Evolutionary conservation across 2,113 vertebrate genomes (phyloP).

Genomic region (Diadophis punctatus): DNA sequence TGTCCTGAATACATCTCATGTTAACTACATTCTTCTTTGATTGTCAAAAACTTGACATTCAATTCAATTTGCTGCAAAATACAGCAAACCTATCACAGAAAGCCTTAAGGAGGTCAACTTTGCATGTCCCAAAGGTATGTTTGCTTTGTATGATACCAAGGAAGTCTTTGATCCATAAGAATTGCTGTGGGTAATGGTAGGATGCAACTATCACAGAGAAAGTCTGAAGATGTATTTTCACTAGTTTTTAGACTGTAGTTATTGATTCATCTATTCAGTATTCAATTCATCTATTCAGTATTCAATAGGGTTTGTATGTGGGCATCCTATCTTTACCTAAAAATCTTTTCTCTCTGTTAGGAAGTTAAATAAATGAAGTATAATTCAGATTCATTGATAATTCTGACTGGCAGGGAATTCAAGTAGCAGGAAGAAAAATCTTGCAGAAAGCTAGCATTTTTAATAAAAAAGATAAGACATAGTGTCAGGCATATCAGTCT

Average conservation of each 20-base stretch:
- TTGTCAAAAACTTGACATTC: background rate
- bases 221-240: background rate
- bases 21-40: background rate
- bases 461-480: slow-evolving; percentile 13
- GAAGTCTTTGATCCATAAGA: background rate
- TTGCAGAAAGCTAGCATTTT: background rate
- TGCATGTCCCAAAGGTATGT: background rate
- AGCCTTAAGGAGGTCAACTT: background rate
- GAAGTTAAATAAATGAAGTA: background rate
- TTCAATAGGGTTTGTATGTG: background rate
- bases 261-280: background rate
- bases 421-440: background rate
- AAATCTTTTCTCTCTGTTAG: background rate
- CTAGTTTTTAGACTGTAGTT: background rate
- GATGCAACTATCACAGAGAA: background rate
- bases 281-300: background rate
- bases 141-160: background rate
- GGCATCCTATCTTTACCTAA: background rate
- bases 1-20: background rate
- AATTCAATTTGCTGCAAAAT: background rate
- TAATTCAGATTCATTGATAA: background rate
- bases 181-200: background rate
- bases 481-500: background rate
- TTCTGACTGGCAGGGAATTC: background rate
- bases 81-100: background rate